These are phyloP conservation scores for Sylvilagus floridanus DNA, from an alignment of 2,797 vertebrate species.

Conservation along the genomic window DNA sequence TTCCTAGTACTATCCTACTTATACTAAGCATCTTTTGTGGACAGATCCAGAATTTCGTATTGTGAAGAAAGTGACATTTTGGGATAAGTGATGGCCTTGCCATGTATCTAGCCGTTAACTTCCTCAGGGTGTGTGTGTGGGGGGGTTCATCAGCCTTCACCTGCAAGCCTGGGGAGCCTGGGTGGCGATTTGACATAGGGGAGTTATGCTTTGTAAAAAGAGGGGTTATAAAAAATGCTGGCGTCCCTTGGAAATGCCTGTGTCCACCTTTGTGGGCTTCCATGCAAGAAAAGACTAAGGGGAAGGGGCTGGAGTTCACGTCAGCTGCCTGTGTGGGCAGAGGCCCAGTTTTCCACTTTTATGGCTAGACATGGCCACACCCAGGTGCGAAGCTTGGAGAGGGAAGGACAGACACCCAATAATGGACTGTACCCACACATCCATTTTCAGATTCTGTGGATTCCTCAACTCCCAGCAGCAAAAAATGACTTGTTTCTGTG, in stretches of 20 bases:
- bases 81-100: not conserved
- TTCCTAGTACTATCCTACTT: not conserved
- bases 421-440: not conserved
- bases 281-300: not conserved
- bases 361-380: not conserved
- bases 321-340: not conserved
- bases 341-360: not conserved
- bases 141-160: not conserved
- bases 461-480: not conserved
- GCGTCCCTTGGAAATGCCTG: not conserved
- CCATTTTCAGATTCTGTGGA: not conserved
- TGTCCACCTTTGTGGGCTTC: not conserved
- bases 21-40: not conserved
- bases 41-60: not conserved
- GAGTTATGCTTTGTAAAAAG: not conserved
- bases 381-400: not conserved
- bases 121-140: not conserved
- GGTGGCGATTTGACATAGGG: not conserved
- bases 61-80: not conserved
- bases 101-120: not conserved
- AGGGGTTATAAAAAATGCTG: not conserved
- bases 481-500: constrained; percentile 9
- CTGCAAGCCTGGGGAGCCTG: not conserved
- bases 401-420: not conserved
- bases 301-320: not conserved